Base-by-base conservation (phyloP, 1,140 invertebrate genomes). In the Harpegnathos saltator region DNA sequence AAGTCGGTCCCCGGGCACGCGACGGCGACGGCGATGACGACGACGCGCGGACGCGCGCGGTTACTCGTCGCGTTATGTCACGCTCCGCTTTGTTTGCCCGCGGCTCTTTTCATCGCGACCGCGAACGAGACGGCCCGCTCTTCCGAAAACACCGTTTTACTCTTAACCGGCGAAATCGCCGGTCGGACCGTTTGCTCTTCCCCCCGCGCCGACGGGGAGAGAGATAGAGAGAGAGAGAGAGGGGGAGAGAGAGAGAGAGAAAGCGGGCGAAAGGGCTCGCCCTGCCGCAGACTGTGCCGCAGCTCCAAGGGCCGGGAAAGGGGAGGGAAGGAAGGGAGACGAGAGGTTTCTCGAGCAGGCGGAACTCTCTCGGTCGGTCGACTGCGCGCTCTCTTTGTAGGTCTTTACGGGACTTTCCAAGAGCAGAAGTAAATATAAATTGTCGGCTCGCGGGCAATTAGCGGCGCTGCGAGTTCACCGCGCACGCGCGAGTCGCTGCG, bases 71-170 rank as follows among this genome's bases (percentile, higher is more conserved):
- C 44, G 44, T 74, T 74, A 82, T 63, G 68, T 82, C 78, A 81
- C 9, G 78, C n/a, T n/a, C n/a, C 58, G 59, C 48, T 17, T 62
- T 62, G 50, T 73, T 81, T 68, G 26, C 44, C 69, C 26, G 38
- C 78, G 77, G 68, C 78, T 81, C 17, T 72, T 33, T 59, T 61
- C 68, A 81, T 29, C 68, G 38, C 22, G 38, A 14, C 38, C 38
- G 24, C 24, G 56, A 71, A 38, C 33, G 24, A 17, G 56, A 58
- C n/a, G 38, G 19, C 54, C 50, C 63, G 63, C 63, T 71, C 14
- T 54, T 29, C 33, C 65, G 17, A 80, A 80, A 80, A 80, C 75
- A 80, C 33, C 75, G 65, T 80, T 80, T 80, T 58, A 80, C 75
- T 80, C 63, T 80, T 80, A 80, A 59, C 63, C 14, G 44, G 19